Evolutionary conservation across 2,113 vertebrate species (phyloP).

Genomic region (Tricholaema leucomelas): DNA sequence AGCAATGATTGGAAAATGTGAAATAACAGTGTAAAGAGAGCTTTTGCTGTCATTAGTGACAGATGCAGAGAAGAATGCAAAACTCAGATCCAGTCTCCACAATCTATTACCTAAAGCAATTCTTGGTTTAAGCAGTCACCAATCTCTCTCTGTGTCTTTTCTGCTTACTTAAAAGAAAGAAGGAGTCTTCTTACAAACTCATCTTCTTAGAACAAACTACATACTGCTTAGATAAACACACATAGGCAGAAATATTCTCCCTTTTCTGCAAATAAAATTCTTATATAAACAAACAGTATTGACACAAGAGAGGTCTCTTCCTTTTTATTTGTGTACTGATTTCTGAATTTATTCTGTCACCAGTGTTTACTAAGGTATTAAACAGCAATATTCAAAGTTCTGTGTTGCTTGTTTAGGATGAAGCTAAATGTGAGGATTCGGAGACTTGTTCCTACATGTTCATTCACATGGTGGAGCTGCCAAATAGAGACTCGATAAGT

Average conservation of each 20-base stretch:
- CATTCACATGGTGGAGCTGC: background rate
- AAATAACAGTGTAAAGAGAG: background rate
- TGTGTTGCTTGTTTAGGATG: background rate
- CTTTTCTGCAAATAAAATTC: background rate
- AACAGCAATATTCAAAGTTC: background rate
- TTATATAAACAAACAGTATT: background rate
- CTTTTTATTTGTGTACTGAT: background rate
- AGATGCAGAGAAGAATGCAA: background rate
- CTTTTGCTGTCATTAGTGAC: background rate
- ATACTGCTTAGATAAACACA: background rate
- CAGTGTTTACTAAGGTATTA: background rate
- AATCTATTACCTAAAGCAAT: background rate
- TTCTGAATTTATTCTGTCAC: background rate
- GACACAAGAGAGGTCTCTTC: background rate
- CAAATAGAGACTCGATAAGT: background rate
- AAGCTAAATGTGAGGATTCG: background rate
- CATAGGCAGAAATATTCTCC: background rate
- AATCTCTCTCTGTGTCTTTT: background rate
- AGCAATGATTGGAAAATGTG: background rate
- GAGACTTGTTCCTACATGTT: background rate
- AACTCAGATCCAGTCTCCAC: background rate
- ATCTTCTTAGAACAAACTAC: background rate
- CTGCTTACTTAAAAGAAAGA: background rate
- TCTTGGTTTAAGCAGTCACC: background rate
- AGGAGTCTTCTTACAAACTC: background rate